phyloP scores from a whole-genome alignment of 2,113 vertebrate species.

The Corvus moneduloides region DNA sequence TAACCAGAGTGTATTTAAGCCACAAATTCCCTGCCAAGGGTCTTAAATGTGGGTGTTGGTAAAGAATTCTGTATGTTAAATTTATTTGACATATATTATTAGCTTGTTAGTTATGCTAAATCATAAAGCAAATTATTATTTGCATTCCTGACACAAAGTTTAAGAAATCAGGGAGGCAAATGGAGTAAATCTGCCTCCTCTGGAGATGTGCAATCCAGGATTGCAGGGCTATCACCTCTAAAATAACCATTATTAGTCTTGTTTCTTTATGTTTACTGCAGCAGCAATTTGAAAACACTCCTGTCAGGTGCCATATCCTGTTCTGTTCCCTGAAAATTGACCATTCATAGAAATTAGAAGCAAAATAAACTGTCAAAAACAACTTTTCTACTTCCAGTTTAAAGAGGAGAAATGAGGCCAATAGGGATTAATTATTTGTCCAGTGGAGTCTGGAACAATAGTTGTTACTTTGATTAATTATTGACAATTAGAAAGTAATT shows the following conservation, averaged over 20 bases:
- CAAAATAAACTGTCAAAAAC: background rate
- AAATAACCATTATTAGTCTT: background rate
- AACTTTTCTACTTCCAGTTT: background rate
- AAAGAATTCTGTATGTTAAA: background rate
- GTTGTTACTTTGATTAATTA: constrained; percentile 8
- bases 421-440: background rate
- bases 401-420: background rate
- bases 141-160: background rate
- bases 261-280: background rate
- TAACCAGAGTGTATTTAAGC: background rate
- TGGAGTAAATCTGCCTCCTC: background rate
- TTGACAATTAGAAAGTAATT: background rate
- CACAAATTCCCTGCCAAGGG: background rate
- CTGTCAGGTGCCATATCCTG: background rate
- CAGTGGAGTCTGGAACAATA: background rate
- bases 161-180: background rate
- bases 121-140: background rate
- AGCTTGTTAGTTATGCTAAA: background rate
- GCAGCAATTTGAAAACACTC: background rate
- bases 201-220: background rate
- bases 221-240: background rate
- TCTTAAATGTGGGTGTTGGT: accelerated
- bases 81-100: background rate
- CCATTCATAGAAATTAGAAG: background rate
- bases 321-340: background rate